A percentile compares a stretch with the other conserved stretches of the same genome.
Evolutionary conservation across 1,140 invertebrate species (phyloP).

Genomic region (Calephelis nemesis): DNA sequence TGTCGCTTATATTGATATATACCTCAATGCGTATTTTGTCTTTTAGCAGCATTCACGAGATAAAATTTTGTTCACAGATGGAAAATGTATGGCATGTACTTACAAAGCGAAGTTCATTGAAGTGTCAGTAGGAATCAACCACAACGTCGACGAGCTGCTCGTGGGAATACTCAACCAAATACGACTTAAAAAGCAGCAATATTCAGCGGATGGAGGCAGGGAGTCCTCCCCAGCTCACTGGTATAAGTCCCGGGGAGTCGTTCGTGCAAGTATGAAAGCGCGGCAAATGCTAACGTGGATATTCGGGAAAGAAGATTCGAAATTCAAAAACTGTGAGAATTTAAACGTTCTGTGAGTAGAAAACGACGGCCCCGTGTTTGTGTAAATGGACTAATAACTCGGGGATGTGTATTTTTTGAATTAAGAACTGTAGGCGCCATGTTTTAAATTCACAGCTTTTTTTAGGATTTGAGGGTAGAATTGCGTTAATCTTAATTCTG

Average conservation of each 20-base stretch:
- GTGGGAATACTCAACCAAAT: slow-evolving; percentile 87
- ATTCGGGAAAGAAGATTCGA: slow-evolving; percentile 92
- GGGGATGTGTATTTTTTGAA: slow-evolving; percentile 21
- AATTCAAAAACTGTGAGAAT: slow-evolving; percentile 95
- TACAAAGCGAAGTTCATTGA: slow-evolving; percentile 93
- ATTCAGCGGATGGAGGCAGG: slow-evolving; percentile 78
- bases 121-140: slow-evolving; percentile 93
- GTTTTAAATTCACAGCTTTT: slow-evolving; percentile 18
- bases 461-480: slow-evolving; percentile 10
- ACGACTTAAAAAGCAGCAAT: slow-evolving; percentile 85
- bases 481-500: neutral
- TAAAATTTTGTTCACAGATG: slow-evolving; percentile 82
- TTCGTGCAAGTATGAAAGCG: slow-evolving; percentile 92
- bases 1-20: no score
- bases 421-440: slow-evolving; percentile 22
- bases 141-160: slow-evolving; percentile 92
- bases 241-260: slow-evolving; percentile 90
- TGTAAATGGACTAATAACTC: slow-evolving; percentile 28
- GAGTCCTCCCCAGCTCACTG: slow-evolving; percentile 84
- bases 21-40: neutral
- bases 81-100: slow-evolving; percentile 91
- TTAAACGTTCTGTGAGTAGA: slow-evolving; percentile 87
- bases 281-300: slow-evolving; percentile 94
- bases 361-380: slow-evolving; percentile 69
- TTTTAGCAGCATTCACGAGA: neutral